phyloP scores from a whole-genome alignment of 2,888 invertebrate species.

The Apantesis nais region DNA sequence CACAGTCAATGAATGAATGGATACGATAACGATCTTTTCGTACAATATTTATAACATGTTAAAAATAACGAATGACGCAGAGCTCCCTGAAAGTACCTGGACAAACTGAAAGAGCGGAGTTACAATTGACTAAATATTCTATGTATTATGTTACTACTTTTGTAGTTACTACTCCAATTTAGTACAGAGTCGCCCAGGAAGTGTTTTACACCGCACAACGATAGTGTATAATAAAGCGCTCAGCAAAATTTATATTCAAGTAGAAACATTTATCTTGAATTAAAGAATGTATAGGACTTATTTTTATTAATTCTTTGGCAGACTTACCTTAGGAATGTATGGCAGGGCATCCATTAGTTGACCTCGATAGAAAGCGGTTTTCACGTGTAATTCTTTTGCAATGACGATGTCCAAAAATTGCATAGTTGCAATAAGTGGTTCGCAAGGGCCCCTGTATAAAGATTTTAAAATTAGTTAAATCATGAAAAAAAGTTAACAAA shows the following conservation, averaged over 20 bases:
- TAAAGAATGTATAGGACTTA: background rate
- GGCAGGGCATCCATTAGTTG: slow-evolving; percentile 95
- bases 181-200: background rate
- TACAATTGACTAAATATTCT: background rate
- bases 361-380: slow-evolving; percentile 95
- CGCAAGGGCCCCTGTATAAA: slow-evolving; percentile 83
- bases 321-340: slow-evolving; percentile 93
- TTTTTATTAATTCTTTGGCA: background rate
- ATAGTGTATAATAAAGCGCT: slow-evolving; percentile 4
- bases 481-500: background rate
- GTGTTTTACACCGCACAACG: background rate
- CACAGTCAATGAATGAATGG: background rate
- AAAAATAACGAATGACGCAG: slow-evolving; percentile 1
- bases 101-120: background rate
- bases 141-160: background rate
- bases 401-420: slow-evolving; percentile 97
- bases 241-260: slow-evolving; percentile 8
- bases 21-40: background rate
- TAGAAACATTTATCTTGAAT: background rate
- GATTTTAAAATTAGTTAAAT: background rate
- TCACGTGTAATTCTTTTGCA: slow-evolving; percentile 95
- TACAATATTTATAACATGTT: background rate
- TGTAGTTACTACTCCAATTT: background rate
- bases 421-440: slow-evolving; percentile 95
- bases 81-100: background rate